Conservation (phyloP, 2,797 vertebrate species). For the Euthynnus affinis region DNA sequence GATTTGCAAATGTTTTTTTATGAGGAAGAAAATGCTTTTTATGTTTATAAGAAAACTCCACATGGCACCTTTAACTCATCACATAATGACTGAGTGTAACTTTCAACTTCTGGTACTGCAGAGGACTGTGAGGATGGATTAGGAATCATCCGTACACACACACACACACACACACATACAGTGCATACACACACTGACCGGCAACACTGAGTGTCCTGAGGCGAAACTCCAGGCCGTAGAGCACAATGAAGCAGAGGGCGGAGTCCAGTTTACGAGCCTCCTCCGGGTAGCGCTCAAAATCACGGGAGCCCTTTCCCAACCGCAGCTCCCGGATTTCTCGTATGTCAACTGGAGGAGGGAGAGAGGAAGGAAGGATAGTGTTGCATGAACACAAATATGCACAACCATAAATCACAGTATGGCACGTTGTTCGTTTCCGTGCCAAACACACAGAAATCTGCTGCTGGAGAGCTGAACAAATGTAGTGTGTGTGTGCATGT, state of each 20-base stretch:
- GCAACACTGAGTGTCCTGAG: slow-evolving; percentile 89
- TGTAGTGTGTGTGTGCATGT: slow-evolving; percentile 9
- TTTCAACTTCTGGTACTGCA: too few relatives aligned
- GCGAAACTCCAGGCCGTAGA: slow-evolving; percentile 90
- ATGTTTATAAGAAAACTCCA: background rate
- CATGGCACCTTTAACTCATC: background rate
- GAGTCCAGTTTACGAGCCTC: slow-evolving; percentile 90
- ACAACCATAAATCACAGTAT: slow-evolving; percentile 74
- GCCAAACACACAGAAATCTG: slow-evolving; percentile 62
- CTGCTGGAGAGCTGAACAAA: slow-evolving; percentile 50
- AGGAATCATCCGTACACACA: too few relatives aligned
- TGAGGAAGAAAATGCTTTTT: too few relatives aligned
- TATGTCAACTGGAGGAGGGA: slow-evolving; percentile 86
- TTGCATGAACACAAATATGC: slow-evolving; percentile 75
- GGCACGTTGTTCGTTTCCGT: slow-evolving; percentile 56
- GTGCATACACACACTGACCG: slow-evolving; percentile 73
- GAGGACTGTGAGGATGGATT: too few relatives aligned
- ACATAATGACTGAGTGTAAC: background rate
- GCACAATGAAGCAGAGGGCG: slow-evolving; percentile 90
- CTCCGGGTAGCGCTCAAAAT: slow-evolving; percentile 92
- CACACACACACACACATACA: background rate
- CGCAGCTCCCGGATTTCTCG: slow-evolving; percentile 92
- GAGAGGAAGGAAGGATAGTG: slow-evolving; percentile 62
- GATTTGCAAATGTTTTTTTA: too few relatives aligned
- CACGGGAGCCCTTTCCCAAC: slow-evolving; percentile 89